These are phyloP conservation scores for Lipotes vexillifer DNA, from an alignment of 2,113 vertebrate genomes.

Conservation along the genomic window DNA sequence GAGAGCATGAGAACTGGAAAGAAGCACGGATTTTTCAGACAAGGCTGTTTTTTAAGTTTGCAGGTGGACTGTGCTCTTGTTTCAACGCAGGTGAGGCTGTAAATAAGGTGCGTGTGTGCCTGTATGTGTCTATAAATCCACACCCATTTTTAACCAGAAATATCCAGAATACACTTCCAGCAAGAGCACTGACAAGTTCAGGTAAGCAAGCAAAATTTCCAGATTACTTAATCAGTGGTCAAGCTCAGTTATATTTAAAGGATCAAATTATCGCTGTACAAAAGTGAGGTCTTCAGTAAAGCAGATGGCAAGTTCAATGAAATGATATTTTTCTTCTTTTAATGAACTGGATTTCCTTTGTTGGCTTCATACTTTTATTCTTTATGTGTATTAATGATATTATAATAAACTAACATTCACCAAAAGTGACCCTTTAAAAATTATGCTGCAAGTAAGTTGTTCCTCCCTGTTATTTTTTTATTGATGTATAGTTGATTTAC, in stretches of 20 bases:
- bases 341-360: neutral
- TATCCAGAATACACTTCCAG: slow-evolving; percentile 53
- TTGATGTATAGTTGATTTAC: neutral
- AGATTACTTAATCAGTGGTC: slow-evolving; percentile 32
- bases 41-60: slow-evolving; percentile 47
- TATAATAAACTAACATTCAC: neutral
- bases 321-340: neutral
- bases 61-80: slow-evolving; percentile 55
- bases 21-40: slow-evolving; percentile 11
- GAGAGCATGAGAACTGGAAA: slow-evolving; percentile 68
- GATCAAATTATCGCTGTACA: neutral
- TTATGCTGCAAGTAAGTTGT: neutral
- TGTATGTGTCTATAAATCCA: slow-evolving; percentile 62
- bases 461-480: neutral
- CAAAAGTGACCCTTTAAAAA: neutral
- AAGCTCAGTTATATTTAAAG: neutral
- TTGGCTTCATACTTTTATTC: neutral
- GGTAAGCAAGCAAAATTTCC: slow-evolving; percentile 76
- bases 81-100: slow-evolving; percentile 36
- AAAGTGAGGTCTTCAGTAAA: neutral
- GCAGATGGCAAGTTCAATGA: neutral
- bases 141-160: slow-evolving; percentile 55
- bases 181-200: slow-evolving; percentile 18
- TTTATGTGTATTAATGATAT: neutral
- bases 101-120: slow-evolving; percentile 45